A percentile compares a stretch with the other conserved stretches of the same genome.
Conservation (phyloP, 2,888 invertebrate genomes). For the Nudaria mundana region DNA sequence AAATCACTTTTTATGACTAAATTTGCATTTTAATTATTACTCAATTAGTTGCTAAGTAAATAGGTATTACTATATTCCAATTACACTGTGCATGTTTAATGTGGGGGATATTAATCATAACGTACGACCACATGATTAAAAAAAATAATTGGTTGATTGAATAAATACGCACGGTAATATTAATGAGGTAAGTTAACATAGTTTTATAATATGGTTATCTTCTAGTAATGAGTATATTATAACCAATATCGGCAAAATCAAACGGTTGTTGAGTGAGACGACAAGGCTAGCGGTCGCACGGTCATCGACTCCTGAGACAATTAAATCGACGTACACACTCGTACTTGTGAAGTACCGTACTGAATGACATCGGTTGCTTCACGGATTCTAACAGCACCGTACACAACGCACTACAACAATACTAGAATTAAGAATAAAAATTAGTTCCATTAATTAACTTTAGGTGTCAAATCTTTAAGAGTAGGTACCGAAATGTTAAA, state of each 20-base stretch:
- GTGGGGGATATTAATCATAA: too few relatives aligned
- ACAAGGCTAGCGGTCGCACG: slow-evolving; percentile 55
- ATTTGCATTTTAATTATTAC: too few relatives aligned
- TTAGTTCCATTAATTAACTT: neutral
- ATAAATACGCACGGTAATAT: too few relatives aligned
- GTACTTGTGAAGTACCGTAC: slow-evolving; percentile 42
- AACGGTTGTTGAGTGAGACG: slow-evolving; percentile 28
- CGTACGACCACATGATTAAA: neutral
- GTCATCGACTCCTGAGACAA: slow-evolving; percentile 69
- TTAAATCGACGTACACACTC: slow-evolving; percentile 63
- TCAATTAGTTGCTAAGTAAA: too few relatives aligned
- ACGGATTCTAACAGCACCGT: slow-evolving; percentile 13
- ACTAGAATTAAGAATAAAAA: neutral
- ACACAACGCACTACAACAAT: neutral
- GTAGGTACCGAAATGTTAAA: too few relatives aligned
- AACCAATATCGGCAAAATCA: slow-evolving; percentile 22
- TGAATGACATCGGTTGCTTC: slow-evolving; percentile 32
- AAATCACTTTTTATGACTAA: too few relatives aligned
- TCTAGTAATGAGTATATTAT: slow-evolving; percentile 8
- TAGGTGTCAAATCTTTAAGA: neutral
- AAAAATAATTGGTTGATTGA: too few relatives aligned
- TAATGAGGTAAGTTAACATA: neutral
- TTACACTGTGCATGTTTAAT: too few relatives aligned
- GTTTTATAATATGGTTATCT: neutral
- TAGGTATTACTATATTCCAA: too few relatives aligned